Evolutionary conservation across 2,797 vertebrate species (phyloP).

Genomic region (Muraenolepis orangiensis): DNA sequence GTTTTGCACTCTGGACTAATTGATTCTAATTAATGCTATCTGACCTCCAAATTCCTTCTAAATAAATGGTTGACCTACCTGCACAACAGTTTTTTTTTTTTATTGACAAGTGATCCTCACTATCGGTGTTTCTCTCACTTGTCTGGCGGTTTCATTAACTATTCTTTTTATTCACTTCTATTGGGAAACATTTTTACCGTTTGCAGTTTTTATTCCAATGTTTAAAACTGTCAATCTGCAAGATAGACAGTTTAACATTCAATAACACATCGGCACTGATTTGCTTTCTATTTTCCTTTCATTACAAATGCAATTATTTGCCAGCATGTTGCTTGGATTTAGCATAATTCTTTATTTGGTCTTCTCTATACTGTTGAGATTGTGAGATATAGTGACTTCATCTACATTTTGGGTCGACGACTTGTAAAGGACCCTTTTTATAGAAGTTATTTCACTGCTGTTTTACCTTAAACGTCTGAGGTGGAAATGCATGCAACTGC

Average conservation of each 20-base stretch:
- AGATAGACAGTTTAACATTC: neutral
- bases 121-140: neutral
- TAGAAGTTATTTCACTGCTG: slow-evolving; percentile 32
- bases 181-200: neutral
- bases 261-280: neutral
- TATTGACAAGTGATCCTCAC: neutral
- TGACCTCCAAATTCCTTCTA: slow-evolving; percentile 27
- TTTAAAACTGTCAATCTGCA: neutral
- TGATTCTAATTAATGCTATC: slow-evolving; percentile 35
- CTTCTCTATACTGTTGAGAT: neutral
- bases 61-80: slow-evolving; percentile 22
- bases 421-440: slow-evolving; percentile 10
- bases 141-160: neutral
- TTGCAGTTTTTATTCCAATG: neutral
- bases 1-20: slow-evolving; percentile 31
- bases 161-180: neutral
- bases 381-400: neutral
- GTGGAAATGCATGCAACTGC: slow-evolving; percentile 29
- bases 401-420: neutral
- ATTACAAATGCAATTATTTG: neutral
- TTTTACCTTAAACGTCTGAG: slow-evolving; percentile 25
- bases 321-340: neutral
- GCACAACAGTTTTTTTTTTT: slow-evolving; percentile 8
- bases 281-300: neutral
- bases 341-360: neutral